Conservation (phyloP, 2,888 invertebrate genomes). For the Limnephilus rhombicus region DNA sequence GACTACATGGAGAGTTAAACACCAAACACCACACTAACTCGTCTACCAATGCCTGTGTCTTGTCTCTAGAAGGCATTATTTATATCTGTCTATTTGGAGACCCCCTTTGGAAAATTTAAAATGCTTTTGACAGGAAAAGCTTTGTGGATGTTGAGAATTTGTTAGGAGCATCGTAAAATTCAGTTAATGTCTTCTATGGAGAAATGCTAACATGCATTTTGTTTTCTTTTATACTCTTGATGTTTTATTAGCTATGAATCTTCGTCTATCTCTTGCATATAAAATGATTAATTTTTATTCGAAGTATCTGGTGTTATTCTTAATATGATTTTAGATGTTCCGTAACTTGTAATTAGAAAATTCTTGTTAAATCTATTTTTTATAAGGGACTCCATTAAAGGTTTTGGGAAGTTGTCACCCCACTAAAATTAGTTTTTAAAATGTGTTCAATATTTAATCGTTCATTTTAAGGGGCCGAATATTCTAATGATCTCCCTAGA, state of each 20-base stretch:
- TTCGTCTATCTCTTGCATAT: background rate
- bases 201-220: background rate
- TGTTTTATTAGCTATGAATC: background rate
- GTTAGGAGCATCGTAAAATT: background rate
- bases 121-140: slow-evolving; percentile 19
- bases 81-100: background rate
- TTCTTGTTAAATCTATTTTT: no score
- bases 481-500: no score
- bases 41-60: background rate
- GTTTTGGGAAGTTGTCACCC: no score
- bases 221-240: background rate
- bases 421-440: no score
- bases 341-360: no score
- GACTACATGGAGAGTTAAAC: background rate
- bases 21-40: background rate
- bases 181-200: background rate
- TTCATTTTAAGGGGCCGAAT: no score
- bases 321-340: no score
- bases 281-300: background rate
- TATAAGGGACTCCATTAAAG: no score
- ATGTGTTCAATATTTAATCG: no score
- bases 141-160: slow-evolving; percentile 3
- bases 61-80: background rate
- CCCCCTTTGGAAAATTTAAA: slow-evolving; percentile 6
- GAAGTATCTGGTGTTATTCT: background rate